Percentiles rank a stretch among this genome's conserved stretches.
These are phyloP conservation scores for Liodrosophila aerea DNA, from an alignment of 2,888 invertebrate genomes.

Conservation along the genomic window DNA sequence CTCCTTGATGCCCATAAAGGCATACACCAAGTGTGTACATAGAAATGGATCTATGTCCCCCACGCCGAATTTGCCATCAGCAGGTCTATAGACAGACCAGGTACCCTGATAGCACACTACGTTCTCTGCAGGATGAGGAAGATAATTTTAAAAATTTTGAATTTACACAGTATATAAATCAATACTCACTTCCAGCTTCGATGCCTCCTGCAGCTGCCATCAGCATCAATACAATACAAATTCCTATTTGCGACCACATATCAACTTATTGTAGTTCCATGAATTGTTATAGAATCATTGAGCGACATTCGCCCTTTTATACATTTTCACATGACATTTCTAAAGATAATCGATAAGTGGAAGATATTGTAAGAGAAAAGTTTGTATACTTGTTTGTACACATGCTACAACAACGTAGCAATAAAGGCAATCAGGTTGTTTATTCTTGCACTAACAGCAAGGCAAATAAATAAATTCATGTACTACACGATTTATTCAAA, in stretches of 20 bases:
- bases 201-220: conserved; percentile 8
- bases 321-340: conserved; percentile 16
- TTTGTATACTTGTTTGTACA: conserved; percentile 19
- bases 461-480: conserved; percentile 32
- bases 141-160: background rate
- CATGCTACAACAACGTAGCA: conserved; percentile 57
- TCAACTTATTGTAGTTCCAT: conserved; percentile 2
- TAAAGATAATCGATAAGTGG: conserved; percentile 42
- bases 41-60: conserved; percentile 86
- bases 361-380: conserved; percentile 31
- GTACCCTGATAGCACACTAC: conserved; percentile 90
- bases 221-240: conserved; percentile 11
- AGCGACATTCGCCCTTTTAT: conserved; percentile 29
- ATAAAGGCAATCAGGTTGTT: conserved; percentile 54
- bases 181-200: conserved; percentile 27
- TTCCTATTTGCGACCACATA: conserved; percentile 21
- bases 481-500: conserved; percentile 32
- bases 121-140: conserved; percentile 82
- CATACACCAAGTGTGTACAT: conserved; percentile 90
- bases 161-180: background rate
- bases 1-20: conserved; percentile 87
- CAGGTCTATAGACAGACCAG: conserved; percentile 88
- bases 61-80: conserved; percentile 86
- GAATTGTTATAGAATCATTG: conserved; percentile 1
- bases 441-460: conserved; percentile 50